These are phyloP conservation scores for Centruroides vittatus DNA, from an alignment of 1,140 invertebrate species.

Conservation along the genomic window DNA sequence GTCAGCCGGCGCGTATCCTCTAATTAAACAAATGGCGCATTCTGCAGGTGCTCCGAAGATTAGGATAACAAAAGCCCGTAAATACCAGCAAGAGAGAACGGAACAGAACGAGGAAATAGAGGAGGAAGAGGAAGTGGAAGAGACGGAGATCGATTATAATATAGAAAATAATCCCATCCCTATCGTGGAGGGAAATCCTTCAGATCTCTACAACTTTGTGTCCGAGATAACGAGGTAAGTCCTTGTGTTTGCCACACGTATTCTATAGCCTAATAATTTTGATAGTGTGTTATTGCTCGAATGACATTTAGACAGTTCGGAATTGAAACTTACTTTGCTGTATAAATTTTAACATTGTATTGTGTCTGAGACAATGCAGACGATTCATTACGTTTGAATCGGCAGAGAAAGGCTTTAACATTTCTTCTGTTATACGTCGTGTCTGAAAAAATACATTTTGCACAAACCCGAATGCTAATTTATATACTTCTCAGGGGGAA, in stretches of 20 bases:
- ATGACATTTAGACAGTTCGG: too few relatives aligned
- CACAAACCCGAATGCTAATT: too few relatives aligned
- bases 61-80: constrained; percentile 60
- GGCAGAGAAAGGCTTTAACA: too few relatives aligned
- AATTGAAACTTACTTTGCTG: too few relatives aligned
- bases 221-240: constrained; percentile 50
- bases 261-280: too few relatives aligned
- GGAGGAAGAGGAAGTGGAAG: constrained; percentile 34
- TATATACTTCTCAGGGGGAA: constrained; percentile 43
- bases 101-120: constrained; percentile 54
- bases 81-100: constrained; percentile 62
- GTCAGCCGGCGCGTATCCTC: background rate
- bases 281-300: too few relatives aligned
- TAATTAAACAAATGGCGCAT: background rate
- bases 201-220: constrained; percentile 62
- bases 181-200: constrained; percentile 26
- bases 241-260: too few relatives aligned
- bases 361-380: too few relatives aligned
- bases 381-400: too few relatives aligned
- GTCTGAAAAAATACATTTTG: too few relatives aligned
- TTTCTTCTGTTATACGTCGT: too few relatives aligned
- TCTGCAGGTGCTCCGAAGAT: constrained; percentile 40
- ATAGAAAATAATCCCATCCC: constrained; percentile 42
- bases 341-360: too few relatives aligned
- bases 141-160: constrained; percentile 43